Conservation (phyloP, 2,113 vertebrate species). For the Epinephelus cyanopodus region DNA sequence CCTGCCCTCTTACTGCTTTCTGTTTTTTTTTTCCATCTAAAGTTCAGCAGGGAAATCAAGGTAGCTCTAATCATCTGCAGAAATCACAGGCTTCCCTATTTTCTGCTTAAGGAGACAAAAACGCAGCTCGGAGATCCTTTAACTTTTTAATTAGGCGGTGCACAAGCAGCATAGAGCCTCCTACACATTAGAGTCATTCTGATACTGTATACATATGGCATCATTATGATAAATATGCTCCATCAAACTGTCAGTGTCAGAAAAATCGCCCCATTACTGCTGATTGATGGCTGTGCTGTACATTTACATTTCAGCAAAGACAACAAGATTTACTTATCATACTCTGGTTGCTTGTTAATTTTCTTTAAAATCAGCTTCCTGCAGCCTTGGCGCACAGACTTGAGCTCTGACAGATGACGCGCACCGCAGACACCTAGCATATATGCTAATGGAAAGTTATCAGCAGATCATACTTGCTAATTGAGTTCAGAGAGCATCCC, state of each 20-base stretch:
- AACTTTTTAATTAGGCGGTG: conserved; percentile 65
- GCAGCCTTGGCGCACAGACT: conserved; percentile 16
- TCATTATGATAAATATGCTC: conserved; percentile 65
- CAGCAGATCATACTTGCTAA: conserved; percentile 82
- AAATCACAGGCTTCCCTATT: conserved; percentile 35
- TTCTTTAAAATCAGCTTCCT: conserved; percentile 31
- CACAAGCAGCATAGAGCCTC: conserved; percentile 20
- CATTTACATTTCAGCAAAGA: conserved; percentile 43
- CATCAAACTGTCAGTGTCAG: conserved; percentile 64
- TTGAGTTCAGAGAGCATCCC: conserved; percentile 81
- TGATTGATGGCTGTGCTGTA: conserved; percentile 51
- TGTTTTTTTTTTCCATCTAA: not conserved
- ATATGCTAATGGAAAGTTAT: conserved; percentile 82
- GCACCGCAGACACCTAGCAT: conserved; percentile 40
- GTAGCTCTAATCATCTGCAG: conserved; percentile 48
- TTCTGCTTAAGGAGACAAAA: conserved; percentile 63
- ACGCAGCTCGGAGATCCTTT: conserved; percentile 35
- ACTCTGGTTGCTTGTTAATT: conserved; percentile 1
- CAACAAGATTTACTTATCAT: conserved; percentile 12
- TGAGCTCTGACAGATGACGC: conserved; percentile 25
- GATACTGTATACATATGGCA: conserved; percentile 37
- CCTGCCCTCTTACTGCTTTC: conserved; percentile 4
- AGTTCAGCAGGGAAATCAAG: conserved; percentile 46
- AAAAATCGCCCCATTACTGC: conserved; percentile 61
- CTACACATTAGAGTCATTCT: conserved; percentile 38